Conservation (phyloP, 2,888 invertebrate species). For the Monoplex corrugatus region DNA sequence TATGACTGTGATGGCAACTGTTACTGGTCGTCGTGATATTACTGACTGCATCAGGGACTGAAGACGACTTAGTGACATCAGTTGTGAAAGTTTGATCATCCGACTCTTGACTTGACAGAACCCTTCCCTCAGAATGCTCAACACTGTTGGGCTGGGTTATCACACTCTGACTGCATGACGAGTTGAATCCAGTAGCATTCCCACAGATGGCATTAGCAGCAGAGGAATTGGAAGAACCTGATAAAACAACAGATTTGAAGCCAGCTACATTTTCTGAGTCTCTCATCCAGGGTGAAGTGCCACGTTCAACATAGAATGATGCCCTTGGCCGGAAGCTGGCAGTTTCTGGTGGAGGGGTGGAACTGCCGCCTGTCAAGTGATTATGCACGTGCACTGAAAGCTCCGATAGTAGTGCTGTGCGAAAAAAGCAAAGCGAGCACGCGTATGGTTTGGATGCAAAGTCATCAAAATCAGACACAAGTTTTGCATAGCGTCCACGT, state of each 20-base stretch:
- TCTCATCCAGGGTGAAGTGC: conserved; percentile 34
- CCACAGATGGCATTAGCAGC: neutral
- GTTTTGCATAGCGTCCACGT: conserved; percentile 60
- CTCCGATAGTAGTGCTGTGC: conserved; percentile 54
- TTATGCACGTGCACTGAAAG: conserved; percentile 60
- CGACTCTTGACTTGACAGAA: neutral
- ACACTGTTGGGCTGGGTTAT: neutral
- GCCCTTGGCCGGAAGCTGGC: conserved; percentile 27
- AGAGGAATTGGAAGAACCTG: neutral
- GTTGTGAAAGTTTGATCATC: neutral
- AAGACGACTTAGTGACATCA: neutral
- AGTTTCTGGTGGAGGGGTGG: conserved; percentile 53
- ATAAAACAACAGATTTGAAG: no score
- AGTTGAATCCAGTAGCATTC: neutral
- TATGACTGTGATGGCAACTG: neutral
- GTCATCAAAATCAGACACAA: conserved; percentile 64
- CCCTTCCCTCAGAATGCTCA: neutral
- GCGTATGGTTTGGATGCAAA: conserved; percentile 64
- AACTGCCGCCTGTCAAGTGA: conserved; percentile 62
- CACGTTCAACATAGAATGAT: neutral
- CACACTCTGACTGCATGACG: neutral
- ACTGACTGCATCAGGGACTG: neutral
- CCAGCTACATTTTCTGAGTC: neutral
- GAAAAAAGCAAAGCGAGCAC: conserved; percentile 64
- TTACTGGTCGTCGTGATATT: neutral